Conservation (phyloP, 1,140 invertebrate species). For the Psix sp. region DNA sequence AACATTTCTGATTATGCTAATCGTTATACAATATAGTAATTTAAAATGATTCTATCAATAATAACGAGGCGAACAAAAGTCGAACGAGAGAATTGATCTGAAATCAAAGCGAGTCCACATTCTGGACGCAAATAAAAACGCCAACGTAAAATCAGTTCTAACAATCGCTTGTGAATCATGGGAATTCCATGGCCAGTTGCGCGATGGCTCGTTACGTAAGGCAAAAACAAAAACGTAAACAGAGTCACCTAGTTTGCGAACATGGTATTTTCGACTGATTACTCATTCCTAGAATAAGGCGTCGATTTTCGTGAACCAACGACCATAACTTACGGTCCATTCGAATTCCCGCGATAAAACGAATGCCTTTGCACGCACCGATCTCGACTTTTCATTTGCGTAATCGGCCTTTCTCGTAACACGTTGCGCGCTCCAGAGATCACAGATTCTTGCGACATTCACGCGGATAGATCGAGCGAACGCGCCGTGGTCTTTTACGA, state of each 20-base stretch:
- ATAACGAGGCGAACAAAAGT: too few species aligned
- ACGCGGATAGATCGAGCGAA: slow-evolving; percentile 26
- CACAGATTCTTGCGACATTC: slow-evolving; percentile 44
- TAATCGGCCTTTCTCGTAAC: slow-evolving; percentile 46
- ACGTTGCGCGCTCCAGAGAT: slow-evolving; percentile 29
- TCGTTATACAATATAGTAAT: slow-evolving; percentile 3
- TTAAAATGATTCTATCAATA: too few species aligned
- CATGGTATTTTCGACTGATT: slow-evolving; percentile 4
- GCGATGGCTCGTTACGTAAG: slow-evolving; percentile 12
- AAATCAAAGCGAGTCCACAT: not conserved
- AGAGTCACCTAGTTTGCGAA: slow-evolving; percentile 4
- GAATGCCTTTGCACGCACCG: slow-evolving; percentile 35
- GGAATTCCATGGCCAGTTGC: slow-evolving; percentile 11
- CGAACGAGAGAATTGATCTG: too few species aligned
- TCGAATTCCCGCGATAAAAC: slow-evolving; percentile 32
- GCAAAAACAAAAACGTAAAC: slow-evolving; percentile 19
- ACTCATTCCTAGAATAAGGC: not conserved
- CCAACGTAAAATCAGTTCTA: not conserved
- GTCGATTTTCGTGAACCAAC: not conserved
- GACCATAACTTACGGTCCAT: slow-evolving; percentile 11
- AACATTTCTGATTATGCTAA: slow-evolving; percentile 43
- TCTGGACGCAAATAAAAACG: not conserved
- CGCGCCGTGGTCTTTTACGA: too few species aligned
- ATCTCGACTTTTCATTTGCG: slow-evolving; percentile 40
- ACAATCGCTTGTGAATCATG: not conserved